A percentile compares a stretch with the other conserved stretches of the same genome.
Conservation (phyloP, 2,797 vertebrate species). For the Epinephelus coioides region DNA sequence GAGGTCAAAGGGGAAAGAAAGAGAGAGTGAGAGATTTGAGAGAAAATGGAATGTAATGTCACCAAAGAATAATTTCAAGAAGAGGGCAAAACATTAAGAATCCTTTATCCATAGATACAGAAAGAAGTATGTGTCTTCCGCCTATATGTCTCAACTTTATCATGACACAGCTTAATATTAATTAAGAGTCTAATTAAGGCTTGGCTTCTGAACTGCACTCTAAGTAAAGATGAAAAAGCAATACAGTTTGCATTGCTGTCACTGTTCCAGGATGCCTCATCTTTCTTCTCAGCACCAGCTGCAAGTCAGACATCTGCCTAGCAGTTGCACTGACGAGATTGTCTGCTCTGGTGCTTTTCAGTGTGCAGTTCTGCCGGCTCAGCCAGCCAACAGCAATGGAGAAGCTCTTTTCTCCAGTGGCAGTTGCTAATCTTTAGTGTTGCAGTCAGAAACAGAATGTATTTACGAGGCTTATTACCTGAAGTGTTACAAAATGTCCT, state of each 20-base stretch:
- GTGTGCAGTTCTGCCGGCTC: neutral
- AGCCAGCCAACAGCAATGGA: neutral
- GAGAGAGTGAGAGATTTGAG: constrained; percentile 12
- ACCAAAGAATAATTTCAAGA: constrained; percentile 4
- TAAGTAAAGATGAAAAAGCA: constrained; percentile 58
- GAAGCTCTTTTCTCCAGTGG: neutral
- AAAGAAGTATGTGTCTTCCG: constrained; percentile 2
- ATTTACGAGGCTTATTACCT: constrained; percentile 28
- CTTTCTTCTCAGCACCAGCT: constrained; percentile 51
- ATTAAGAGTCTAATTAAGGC: constrained; percentile 18
- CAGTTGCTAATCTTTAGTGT: neutral
- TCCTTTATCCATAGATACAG: neutral
- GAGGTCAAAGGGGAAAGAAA: constrained; percentile 40
- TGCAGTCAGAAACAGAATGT: constrained; percentile 27
- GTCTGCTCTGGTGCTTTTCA: constrained; percentile 32
- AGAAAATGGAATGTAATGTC: constrained; percentile 3
- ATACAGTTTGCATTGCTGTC: constrained; percentile 31
- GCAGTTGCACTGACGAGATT: constrained; percentile 63
- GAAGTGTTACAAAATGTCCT: neutral
- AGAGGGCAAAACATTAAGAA: constrained; percentile 9
- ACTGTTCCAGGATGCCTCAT: constrained; percentile 56
- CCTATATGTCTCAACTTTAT: constrained; percentile 1
- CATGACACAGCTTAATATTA: constrained; percentile 14
- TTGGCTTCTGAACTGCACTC: constrained; percentile 40
- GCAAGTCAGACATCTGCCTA: constrained; percentile 78